Evolutionary conservation across 2,113 vertebrate species (phyloP).

Genomic region (Symphodus melops): DNA sequence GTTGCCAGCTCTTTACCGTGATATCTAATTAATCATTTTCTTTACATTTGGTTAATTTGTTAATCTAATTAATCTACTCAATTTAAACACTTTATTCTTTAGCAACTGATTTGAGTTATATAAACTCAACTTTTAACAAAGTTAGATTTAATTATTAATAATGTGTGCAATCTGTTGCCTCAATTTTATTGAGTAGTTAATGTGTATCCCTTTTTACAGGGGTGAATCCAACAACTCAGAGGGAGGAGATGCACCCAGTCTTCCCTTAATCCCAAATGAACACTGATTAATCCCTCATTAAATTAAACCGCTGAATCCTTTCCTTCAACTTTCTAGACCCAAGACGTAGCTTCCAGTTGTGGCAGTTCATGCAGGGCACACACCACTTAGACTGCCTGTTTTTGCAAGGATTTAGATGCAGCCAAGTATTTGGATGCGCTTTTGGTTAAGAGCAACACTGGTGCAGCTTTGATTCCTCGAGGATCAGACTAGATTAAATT

Average conservation of each 20-base stretch:
- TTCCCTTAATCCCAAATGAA: conserved; percentile 68
- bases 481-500: conserved; percentile 64
- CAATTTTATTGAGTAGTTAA: too few relatives aligned
- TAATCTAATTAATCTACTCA: too few relatives aligned
- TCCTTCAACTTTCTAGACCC: conserved; percentile 27
- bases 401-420: conserved; percentile 49
- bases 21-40: too few relatives aligned
- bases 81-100: too few relatives aligned
- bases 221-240: conserved; percentile 25
- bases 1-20: too few relatives aligned
- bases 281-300: conserved; percentile 54
- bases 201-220: too few relatives aligned
- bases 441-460: conserved; percentile 36
- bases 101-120: too few relatives aligned
- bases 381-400: not conserved
- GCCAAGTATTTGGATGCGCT: conserved; percentile 47
- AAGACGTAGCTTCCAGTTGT: conserved; percentile 47
- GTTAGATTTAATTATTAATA: too few relatives aligned
- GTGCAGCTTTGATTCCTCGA: conserved; percentile 41
- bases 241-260: conserved; percentile 45
- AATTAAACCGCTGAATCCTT: conserved; percentile 71
- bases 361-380: conserved; percentile 12
- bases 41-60: too few relatives aligned
- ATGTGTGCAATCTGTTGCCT: too few relatives aligned
- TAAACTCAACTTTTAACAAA: too few relatives aligned